Percentiles rank a stretch among this genome's conserved stretches.
Evolutionary conservation across 2,888 invertebrate genomes (phyloP).

Genomic region (Apotomis betuletana): DNA sequence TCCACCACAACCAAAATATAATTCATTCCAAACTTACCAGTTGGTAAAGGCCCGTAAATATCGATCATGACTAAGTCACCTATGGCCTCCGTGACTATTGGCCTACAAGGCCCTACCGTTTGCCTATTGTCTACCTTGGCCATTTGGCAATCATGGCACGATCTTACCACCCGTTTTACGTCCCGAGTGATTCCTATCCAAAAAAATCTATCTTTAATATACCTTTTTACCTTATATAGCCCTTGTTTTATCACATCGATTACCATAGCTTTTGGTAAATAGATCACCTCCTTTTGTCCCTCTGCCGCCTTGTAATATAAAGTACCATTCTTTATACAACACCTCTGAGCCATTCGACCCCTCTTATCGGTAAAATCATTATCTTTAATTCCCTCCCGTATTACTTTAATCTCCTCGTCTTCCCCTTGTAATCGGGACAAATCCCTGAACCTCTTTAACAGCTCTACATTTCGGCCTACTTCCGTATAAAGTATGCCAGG

Average conservation of each 20-base stretch:
- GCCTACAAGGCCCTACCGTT: constrained; percentile 26
- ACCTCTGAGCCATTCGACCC: background rate
- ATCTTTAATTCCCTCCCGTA: constrained; percentile 11
- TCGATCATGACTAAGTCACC: too few species aligned
- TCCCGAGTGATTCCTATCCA: constrained; percentile 40
- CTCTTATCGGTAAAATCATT: background rate
- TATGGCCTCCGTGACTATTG: background rate
- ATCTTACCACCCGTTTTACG: constrained; percentile 33
- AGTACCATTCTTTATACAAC: constrained; percentile 3
- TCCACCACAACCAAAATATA: too few species aligned
- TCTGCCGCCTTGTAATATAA: background rate
- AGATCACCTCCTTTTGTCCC: constrained; percentile 11
- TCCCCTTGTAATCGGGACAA: too few species aligned
- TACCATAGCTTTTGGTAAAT: constrained; percentile 42
- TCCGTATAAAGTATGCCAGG: too few species aligned
- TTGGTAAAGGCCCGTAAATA: too few species aligned
- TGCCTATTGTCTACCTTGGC: constrained; percentile 39
- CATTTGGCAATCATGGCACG: constrained; percentile 46
- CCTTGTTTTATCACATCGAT: constrained; percentile 46
- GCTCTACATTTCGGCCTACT: too few species aligned
- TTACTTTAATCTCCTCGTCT: constrained; percentile 18
- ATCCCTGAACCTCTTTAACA: too few species aligned
- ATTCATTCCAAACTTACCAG: too few species aligned
- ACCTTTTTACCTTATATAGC: constrained; percentile 43
- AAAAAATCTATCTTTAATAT: constrained; percentile 44